phyloP scores from a whole-genome alignment of 2,888 invertebrate genomes.

The Muschampia staudingeri region DNA sequence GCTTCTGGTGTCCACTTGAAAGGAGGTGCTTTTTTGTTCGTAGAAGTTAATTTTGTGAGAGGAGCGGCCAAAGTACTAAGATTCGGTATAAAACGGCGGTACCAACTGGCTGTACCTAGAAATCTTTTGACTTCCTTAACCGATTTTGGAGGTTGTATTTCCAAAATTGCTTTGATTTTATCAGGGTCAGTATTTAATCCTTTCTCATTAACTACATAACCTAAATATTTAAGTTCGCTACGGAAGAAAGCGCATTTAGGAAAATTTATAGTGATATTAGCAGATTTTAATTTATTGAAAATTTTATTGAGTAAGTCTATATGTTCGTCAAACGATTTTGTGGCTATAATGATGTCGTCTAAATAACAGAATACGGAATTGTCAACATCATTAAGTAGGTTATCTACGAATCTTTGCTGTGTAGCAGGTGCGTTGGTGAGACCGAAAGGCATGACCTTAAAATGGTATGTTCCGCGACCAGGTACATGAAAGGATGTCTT shows the following conservation, averaged over 20 bases:
- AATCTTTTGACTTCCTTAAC: constrained; percentile 64
- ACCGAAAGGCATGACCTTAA: not conserved
- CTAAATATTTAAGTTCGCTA: constrained; percentile 56
- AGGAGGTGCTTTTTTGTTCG: constrained; percentile 52
- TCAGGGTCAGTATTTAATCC: constrained; percentile 67
- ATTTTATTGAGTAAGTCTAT: constrained; percentile 42
- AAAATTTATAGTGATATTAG: constrained; percentile 65
- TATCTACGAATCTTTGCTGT: constrained; percentile 17
- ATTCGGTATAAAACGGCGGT: constrained; percentile 66
- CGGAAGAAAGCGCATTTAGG: constrained; percentile 64
- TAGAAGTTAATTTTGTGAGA: constrained; percentile 62
- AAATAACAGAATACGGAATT: constrained; percentile 2
- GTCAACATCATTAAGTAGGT: not conserved
- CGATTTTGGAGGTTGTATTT: constrained; percentile 62
- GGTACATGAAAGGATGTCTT: not conserved
- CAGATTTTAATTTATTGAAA: constrained; percentile 54
- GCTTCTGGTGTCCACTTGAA: constrained; percentile 65
- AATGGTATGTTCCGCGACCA: not conserved
- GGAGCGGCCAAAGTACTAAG: constrained; percentile 66
- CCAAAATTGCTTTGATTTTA: constrained; percentile 64
- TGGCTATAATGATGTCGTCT: constrained; percentile 7
- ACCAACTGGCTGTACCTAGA: constrained; percentile 66
- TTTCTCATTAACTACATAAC: constrained; percentile 67
- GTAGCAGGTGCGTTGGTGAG: constrained; percentile 8
- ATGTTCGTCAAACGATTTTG: not conserved